Conservation (phyloP, 2,113 vertebrate genomes). For the Indicator indicator region DNA sequence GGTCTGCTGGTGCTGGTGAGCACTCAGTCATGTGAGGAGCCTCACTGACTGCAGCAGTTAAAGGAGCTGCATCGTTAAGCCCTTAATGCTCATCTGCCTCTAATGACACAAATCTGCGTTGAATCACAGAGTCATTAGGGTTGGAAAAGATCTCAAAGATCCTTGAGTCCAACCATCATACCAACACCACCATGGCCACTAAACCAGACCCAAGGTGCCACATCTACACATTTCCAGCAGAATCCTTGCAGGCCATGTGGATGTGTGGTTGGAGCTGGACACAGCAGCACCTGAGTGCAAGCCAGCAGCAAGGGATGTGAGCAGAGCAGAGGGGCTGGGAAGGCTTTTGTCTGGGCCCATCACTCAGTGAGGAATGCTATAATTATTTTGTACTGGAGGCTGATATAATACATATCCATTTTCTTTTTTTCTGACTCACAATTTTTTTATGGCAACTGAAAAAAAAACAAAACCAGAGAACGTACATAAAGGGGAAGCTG, state of each 20-base stretch:
- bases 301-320: background rate
- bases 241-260: background rate
- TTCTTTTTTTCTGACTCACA: constrained; percentile 47
- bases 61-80: background rate
- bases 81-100: background rate
- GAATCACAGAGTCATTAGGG: too few species aligned
- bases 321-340: background rate
- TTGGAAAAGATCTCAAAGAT: too few species aligned
- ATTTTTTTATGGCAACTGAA: constrained; percentile 41
- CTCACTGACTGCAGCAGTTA: background rate
- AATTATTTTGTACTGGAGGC: constrained; percentile 45
- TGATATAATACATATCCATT: constrained; percentile 23
- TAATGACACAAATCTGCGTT: background rate
- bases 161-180: too few species aligned
- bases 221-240: background rate
- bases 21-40: background rate
- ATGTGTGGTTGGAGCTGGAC: background rate
- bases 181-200: too few species aligned
- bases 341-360: constrained; percentile 18
- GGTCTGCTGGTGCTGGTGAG: background rate
- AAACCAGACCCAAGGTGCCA: too few species aligned
- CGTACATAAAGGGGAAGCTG: constrained; percentile 29
- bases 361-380: constrained; percentile 18
- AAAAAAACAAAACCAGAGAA: constrained; percentile 29
- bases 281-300: background rate